Base-by-base conservation (phyloP, 2,113 vertebrate species). In the Scartelaos histophorus region DNA sequence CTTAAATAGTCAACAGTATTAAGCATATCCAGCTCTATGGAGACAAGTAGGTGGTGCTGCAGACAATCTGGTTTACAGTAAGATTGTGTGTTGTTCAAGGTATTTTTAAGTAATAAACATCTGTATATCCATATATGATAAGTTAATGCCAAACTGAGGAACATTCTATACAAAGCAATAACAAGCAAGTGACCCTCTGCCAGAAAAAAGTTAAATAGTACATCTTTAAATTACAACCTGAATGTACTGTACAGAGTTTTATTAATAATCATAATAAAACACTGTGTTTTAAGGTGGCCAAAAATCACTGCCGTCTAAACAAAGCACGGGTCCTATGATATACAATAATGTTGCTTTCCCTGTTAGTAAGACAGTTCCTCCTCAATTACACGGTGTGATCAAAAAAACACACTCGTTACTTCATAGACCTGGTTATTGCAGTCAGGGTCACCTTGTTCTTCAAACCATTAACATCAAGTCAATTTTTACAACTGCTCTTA, bases 401-500 rank as follows among this genome's bases (percentile, higher is more conserved):
- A n/a, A 19, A n/a, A n/a, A n/a, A n/a, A 9, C 17, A 43, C 38
- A 43, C 38, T 43, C n/a, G 53, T 54, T 54, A 10, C 53, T 56
- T 7, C 16, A 16, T 17, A 17, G 1, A 34, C 24, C 24, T 61
- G 24, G 25, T 61, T 34, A 61, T 19, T 34, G 7, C 7, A 43
- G 19, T 64, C 21, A 9, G 79, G 65, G 80, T 88, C 84, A 75
- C 66, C 74, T 69, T 45, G 73, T 74, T 71, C 83, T 85, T 87
- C 66, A 73, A 82, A 82, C 67, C 60, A 83, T 82, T 76, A 49
- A 73, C 61, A 72, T 67, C 13, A 78, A 82, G 82, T 81, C 46
- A 3, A 24, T 76, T 45, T 62, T 54, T 54, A 43, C 60, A 74
- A 76, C 73, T 74, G 24, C 57, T 29, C 25, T 17, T 29, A 16